A percentile compares a stretch with the other conserved stretches of the same genome.
Conservation (phyloP, 2,888 invertebrate genomes). For the Drosophila neotestacea region DNA sequence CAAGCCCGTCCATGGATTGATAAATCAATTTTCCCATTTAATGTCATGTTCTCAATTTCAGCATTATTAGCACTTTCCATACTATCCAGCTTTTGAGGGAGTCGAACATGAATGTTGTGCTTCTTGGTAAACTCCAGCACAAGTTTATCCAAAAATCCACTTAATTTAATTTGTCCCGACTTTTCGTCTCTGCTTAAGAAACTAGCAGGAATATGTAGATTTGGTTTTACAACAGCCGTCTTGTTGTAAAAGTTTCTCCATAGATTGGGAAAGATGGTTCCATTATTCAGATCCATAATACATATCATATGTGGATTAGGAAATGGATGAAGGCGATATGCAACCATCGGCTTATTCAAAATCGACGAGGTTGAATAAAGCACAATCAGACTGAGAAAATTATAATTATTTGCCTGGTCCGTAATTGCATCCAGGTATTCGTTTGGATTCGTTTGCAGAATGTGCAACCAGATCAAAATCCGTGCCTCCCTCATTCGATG, state of each 20-base stretch:
- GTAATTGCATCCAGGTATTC: not conserved
- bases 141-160: not conserved
- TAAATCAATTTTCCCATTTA: constrained; percentile 19
- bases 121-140: constrained; percentile 15
- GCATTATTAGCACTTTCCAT: not conserved
- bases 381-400: constrained; percentile 33
- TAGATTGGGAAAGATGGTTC: not conserved
- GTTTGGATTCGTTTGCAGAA: not conserved
- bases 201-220: constrained; percentile 3
- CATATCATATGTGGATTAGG: constrained; percentile 12
- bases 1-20: constrained; percentile 2
- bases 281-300: not conserved
- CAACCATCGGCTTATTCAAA: not conserved
- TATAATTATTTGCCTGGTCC: not conserved
- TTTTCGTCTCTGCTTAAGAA: not conserved
- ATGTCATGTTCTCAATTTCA: not conserved
- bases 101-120: constrained; percentile 23
- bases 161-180: not conserved
- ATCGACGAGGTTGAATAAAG: not conserved
- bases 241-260: constrained; percentile 13
- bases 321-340: constrained; percentile 36
- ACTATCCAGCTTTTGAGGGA: not conserved
- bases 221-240: not conserved
- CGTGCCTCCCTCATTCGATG: constrained; percentile 29
- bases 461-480: constrained; percentile 33